Percentiles rank a stretch among this genome's conserved stretches.
Evolutionary conservation across 1,140 invertebrate species (phyloP).

Genomic region (Anadara kagoshimensis): DNA sequence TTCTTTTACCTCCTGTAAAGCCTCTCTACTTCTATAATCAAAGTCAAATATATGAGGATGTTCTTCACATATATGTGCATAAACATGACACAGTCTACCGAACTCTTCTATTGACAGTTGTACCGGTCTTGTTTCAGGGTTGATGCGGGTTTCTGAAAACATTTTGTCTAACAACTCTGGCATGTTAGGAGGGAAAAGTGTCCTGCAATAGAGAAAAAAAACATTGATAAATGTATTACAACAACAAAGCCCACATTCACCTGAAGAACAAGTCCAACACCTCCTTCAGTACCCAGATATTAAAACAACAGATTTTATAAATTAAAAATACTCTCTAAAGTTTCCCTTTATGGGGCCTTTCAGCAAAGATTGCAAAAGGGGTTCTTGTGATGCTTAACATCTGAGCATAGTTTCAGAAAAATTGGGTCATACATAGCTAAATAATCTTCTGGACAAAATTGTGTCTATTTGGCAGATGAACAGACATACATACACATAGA

Average conservation of each 20-base stretch:
- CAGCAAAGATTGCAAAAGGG: no score
- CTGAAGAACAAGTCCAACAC: not conserved
- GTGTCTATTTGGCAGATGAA: no score
- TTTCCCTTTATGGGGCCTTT: not conserved
- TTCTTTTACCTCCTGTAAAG: not conserved
- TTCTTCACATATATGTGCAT: slow-evolving; percentile 81
- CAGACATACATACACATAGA: no score
- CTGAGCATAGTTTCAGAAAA: no score
- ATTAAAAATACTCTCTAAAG: not conserved
- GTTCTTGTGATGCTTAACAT: no score
- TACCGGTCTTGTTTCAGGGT: slow-evolving; percentile 80
- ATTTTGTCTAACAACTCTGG: slow-evolving; percentile 82
- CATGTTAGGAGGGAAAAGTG: slow-evolving; percentile 85
- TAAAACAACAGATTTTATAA: not conserved
- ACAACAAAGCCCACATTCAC: not conserved
- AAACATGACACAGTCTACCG: slow-evolving; percentile 84
- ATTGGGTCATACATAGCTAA: no score
- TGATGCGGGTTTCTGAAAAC: slow-evolving; percentile 83
- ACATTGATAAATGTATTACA: not conserved
- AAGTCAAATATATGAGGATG: slow-evolving; percentile 83
- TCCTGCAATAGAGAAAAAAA: slow-evolving; percentile 66
- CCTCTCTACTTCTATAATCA: slow-evolving; percentile 73
- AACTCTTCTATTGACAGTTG: slow-evolving; percentile 83
- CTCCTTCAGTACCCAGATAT: not conserved
- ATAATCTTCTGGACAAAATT: no score